These are phyloP conservation scores for Megathymus violae DNA, from an alignment of 1,140 invertebrate species.

Conservation along the genomic window DNA sequence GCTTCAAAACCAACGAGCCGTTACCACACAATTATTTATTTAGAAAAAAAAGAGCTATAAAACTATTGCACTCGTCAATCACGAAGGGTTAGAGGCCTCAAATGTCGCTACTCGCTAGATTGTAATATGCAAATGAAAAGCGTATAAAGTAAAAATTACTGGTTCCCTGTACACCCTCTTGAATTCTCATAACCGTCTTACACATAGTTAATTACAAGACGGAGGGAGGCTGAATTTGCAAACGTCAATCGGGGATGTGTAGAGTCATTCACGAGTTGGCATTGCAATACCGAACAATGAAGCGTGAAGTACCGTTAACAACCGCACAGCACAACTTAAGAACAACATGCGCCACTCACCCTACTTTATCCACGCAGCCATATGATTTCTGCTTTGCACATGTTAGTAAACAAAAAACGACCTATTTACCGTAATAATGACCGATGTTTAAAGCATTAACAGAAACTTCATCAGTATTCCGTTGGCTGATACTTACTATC, in stretches of 20 bases:
- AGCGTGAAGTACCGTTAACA: constrained; percentile 58
- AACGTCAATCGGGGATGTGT: constrained; percentile 68
- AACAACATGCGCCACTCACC: constrained; percentile 11
- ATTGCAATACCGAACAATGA: constrained; percentile 69
- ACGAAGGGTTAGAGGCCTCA: constrained; percentile 12
- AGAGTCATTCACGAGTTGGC: constrained; percentile 58
- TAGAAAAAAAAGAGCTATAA: background rate
- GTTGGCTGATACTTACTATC: too few species aligned
- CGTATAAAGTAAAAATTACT: constrained; percentile 18
- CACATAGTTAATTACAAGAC: constrained; percentile 40
- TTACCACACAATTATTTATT: background rate
- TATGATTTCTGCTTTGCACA: background rate
- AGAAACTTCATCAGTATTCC: too few species aligned
- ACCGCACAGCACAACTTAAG: constrained; percentile 54
- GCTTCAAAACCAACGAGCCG: constrained; percentile 5
- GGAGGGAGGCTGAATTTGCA: constrained; percentile 46
- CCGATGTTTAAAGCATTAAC: too few species aligned
- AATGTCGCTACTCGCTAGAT: constrained; percentile 19
- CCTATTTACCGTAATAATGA: constrained; percentile 2
- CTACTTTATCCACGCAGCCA: background rate
- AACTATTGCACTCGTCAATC: background rate
- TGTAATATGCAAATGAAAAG: constrained; percentile 14
- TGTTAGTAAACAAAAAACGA: background rate
- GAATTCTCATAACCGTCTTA: constrained; percentile 40
- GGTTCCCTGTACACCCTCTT: constrained; percentile 27